Percentiles rank a stretch among this genome's conserved stretches.
Evolutionary conservation across 2,797 vertebrate species (phyloP).

Genomic region (Linurgus olivaceus): DNA sequence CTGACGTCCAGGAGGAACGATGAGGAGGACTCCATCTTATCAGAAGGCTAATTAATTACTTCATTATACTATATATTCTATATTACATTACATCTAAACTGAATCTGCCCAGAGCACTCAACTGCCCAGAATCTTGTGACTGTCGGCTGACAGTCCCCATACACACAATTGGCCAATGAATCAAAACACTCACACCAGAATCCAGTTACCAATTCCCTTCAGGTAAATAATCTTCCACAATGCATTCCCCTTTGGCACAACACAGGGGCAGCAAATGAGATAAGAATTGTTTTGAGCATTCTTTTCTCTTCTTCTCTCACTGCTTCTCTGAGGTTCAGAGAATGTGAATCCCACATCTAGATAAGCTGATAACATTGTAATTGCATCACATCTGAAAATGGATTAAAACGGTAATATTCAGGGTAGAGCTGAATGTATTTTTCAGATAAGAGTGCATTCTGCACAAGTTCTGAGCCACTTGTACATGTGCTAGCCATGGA

Average conservation of each 20-base stretch:
- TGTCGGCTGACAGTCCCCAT: background rate
- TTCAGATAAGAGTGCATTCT: background rate
- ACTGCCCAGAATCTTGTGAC: background rate
- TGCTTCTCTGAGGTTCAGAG: background rate
- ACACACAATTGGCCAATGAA: background rate
- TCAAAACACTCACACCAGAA: background rate
- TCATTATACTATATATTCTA: background rate
- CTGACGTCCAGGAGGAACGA: fast-evolving
- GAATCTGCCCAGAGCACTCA: background rate
- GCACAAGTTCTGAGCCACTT: background rate
- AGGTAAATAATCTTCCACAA: background rate
- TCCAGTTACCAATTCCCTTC: background rate
- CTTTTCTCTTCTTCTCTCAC: background rate
- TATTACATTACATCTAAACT: background rate
- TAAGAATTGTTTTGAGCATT: background rate
- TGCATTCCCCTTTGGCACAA: background rate
- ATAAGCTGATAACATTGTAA: background rate
- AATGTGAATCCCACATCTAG: background rate
- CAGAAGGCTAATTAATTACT: background rate
- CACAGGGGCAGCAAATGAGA: background rate
- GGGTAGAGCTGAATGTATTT: background rate
- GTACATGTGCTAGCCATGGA: background rate
- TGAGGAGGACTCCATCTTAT: background rate
- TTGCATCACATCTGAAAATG: background rate
- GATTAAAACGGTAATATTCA: background rate